Evolutionary conservation across 2,113 vertebrate genomes (phyloP).

Genomic region (Callipepla californica): DNA sequence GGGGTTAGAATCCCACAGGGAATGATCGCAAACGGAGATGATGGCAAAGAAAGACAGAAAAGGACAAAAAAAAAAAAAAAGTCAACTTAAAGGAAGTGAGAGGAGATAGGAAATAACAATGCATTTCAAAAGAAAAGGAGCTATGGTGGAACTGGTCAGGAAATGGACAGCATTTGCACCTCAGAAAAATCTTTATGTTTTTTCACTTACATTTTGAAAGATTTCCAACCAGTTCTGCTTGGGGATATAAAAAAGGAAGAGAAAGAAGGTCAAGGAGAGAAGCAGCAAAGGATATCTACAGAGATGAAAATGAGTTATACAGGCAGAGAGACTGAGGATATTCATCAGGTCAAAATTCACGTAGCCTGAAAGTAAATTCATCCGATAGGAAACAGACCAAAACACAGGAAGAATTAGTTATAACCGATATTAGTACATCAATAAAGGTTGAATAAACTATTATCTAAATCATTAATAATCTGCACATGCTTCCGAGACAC

Average conservation of each 20-base stretch:
- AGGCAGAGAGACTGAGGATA: conserved; percentile 6
- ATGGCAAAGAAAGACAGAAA: conserved; percentile 18
- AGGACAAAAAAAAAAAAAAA: not conserved
- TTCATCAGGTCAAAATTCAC: not conserved
- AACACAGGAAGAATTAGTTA: not conserved
- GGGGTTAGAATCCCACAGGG: not conserved
- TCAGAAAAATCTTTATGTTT: conserved; percentile 42
- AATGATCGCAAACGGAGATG: not conserved
- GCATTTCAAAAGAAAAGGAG: conserved; percentile 1
- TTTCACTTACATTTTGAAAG: conserved; percentile 75
- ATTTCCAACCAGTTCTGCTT: conserved; percentile 74
- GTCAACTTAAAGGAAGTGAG: not conserved
- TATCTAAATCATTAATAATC: not conserved
- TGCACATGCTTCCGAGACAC: not conserved
- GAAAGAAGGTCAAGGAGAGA: conserved; percentile 56
- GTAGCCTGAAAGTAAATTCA: not conserved
- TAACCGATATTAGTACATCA: not conserved
- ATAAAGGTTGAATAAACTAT: not conserved
- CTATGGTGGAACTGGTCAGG: conserved; percentile 44
- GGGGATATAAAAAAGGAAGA: conserved; percentile 57
- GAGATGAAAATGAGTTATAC: conserved; percentile 31
- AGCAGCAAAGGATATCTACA: conserved; percentile 15
- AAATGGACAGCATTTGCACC: conserved; percentile 36
- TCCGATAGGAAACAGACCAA: not conserved
- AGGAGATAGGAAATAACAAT: conserved; percentile 5